Percentiles rank a stretch among this genome's conserved stretches.
Evolutionary conservation across 37 sponge, comb jelly and placozoan species (phyloP).

Genomic region (Aplysina aerophoba): DNA sequence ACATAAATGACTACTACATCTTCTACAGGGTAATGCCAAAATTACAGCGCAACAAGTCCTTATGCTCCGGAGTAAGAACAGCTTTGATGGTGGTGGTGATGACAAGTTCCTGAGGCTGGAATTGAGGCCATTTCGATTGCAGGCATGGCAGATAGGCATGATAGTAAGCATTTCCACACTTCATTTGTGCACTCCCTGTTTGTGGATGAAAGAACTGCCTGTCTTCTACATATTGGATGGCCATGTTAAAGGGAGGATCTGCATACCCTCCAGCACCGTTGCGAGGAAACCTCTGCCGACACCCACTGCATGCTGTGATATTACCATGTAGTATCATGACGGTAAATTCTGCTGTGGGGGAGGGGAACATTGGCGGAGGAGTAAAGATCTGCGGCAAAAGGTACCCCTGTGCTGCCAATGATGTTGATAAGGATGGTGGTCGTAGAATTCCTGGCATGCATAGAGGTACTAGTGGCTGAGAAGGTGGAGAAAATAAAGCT

Average conservation of each 20-base stretch:
- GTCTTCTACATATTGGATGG: slow-evolving; percentile 15
- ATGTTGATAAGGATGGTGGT: background rate
- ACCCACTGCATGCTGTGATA: slow-evolving; percentile 1
- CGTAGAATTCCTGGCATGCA: background rate
- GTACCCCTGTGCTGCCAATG: background rate
- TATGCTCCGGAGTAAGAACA: background rate
- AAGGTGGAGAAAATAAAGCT: background rate
- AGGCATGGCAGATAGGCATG: slow-evolving; percentile 25
- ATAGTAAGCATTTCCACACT: slow-evolving; percentile 31
- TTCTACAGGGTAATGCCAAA: too few species aligned
- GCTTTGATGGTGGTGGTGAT: background rate
- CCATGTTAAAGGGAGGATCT: slow-evolving; percentile 16
- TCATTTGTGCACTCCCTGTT: background rate
- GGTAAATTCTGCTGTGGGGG: slow-evolving; percentile 1
- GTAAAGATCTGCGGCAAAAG: background rate
- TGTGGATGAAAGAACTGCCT: slow-evolving; percentile 12
- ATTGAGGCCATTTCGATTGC: background rate
- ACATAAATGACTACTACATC: too few species aligned
- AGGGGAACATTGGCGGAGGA: slow-evolving; percentile 4
- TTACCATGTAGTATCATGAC: slow-evolving; percentile 9
- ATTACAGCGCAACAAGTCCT: background rate
- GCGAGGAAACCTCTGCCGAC: slow-evolving; percentile 21
- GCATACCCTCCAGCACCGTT: background rate
- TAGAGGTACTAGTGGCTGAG: background rate
- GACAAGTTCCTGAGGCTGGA: background rate